A percentile compares a stretch with the other conserved stretches of the same genome.
These are phyloP conservation scores for Apoderus coryli DNA, from an alignment of 2,888 invertebrate species.

Conservation along the genomic window DNA sequence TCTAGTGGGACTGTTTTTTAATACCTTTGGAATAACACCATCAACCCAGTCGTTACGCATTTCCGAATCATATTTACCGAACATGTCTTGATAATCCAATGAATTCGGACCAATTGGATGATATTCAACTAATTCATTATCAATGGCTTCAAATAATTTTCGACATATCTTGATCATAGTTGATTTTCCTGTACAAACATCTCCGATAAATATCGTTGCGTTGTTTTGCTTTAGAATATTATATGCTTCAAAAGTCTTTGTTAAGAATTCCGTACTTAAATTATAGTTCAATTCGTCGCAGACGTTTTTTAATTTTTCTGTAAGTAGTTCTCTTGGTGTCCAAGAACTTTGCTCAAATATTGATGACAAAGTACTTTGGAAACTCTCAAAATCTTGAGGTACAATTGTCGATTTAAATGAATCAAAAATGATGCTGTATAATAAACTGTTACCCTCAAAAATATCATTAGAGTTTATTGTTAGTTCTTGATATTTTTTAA, in stretches of 20 bases:
- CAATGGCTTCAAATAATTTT: constrained; percentile 37
- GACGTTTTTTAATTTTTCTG: background rate
- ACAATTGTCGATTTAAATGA: constrained; percentile 62
- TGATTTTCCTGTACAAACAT: constrained; percentile 66
- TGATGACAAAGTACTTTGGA: constrained; percentile 70
- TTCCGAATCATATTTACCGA: constrained; percentile 65
- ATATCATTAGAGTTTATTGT: constrained; percentile 55
- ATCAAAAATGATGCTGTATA: constrained; percentile 70
- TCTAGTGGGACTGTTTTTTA: constrained; percentile 51
- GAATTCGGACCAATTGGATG: constrained; percentile 66
- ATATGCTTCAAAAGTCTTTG: constrained; percentile 70
- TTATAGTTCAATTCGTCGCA: constrained; percentile 50
- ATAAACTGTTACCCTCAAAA: constrained; percentile 50
- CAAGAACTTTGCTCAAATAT: constrained; percentile 52
- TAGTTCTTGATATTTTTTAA: constrained; percentile 60
- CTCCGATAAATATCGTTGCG: constrained; percentile 77
- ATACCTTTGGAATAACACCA: constrained; percentile 65
- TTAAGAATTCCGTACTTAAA: constrained; percentile 44
- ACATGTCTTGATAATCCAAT: constrained; percentile 72
- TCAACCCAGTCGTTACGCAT: constrained; percentile 72
- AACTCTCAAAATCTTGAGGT: constrained; percentile 65
- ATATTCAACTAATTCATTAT: constrained; percentile 9
- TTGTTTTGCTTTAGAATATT: constrained; percentile 74
- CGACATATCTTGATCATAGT: constrained; percentile 56
- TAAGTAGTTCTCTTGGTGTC: too few species aligned